Conservation (phyloP, 2,797 vertebrate genomes). For the Microtus obscurus region DNA sequence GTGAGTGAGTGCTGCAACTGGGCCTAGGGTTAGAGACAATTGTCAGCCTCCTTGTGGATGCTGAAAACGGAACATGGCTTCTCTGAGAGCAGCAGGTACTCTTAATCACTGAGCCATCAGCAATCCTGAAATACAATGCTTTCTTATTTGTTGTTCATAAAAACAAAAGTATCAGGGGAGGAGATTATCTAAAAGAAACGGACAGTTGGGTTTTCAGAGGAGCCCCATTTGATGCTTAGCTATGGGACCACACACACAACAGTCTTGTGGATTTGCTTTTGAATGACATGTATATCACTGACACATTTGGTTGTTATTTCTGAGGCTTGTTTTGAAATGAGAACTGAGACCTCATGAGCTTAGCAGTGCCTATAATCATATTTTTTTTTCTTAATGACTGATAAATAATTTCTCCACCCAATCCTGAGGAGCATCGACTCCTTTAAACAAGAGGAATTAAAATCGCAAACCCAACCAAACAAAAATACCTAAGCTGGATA, state of each 20-base stretch:
- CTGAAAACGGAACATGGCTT: not conserved
- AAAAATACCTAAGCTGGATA: not conserved
- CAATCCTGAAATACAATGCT: not conserved
- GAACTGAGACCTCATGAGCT: conserved; percentile 57
- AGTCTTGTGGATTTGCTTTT: conserved; percentile 58
- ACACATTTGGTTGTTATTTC: conserved; percentile 66
- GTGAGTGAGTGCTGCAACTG: too few relatives aligned
- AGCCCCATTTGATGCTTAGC: not conserved
- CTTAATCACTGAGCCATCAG: not conserved
- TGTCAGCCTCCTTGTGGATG: not conserved
- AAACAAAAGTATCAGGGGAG: not conserved
- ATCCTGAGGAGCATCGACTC: conserved; percentile 15
- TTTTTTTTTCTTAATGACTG: conserved; percentile 66
- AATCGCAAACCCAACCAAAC: not conserved
- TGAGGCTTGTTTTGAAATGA: conserved; percentile 72
- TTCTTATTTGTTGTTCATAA: conserved; percentile 35
- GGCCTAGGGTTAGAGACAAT: not conserved
- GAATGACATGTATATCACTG: conserved; percentile 47
- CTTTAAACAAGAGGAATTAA: not conserved
- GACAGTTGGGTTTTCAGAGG: not conserved
- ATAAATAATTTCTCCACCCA: not conserved
- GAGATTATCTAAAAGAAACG: conserved; percentile 53
- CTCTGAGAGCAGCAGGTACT: not conserved
- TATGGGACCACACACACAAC: not conserved
- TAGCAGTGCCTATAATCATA: conserved; percentile 56